These are phyloP conservation scores for Tethea ocularis DNA, from an alignment of 2,888 invertebrate species.

Conservation along the genomic window DNA sequence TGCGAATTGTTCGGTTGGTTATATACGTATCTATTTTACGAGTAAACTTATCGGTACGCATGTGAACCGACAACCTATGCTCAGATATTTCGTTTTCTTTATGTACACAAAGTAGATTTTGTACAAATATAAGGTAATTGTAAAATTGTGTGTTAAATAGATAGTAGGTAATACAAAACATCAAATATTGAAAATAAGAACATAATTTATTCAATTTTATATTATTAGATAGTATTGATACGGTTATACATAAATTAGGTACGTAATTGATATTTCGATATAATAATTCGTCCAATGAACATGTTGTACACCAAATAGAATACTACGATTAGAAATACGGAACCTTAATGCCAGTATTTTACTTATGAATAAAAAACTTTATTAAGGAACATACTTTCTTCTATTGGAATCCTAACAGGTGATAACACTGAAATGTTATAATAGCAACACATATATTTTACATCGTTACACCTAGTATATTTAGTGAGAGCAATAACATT, in stretches of 20 bases:
- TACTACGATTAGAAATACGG: slow-evolving; percentile 48
- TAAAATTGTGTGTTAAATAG: slow-evolving; percentile 55
- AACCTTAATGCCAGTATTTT: slow-evolving; percentile 75
- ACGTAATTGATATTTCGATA: slow-evolving; percentile 7
- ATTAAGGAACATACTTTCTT: slow-evolving; percentile 71
- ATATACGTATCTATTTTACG: background rate
- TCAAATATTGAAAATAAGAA: slow-evolving; percentile 65
- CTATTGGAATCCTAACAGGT: slow-evolving; percentile 41
- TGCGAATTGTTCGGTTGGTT: background rate
- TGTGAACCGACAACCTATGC: background rate
- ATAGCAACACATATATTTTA: slow-evolving; percentile 39
- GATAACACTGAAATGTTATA: slow-evolving; percentile 35
- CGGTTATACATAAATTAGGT: slow-evolving; percentile 5
- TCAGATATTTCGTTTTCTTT: background rate
- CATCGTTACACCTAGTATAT: slow-evolving; percentile 32
- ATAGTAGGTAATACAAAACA: slow-evolving; percentile 50
- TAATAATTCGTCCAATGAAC: slow-evolving; percentile 24
- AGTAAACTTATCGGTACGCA: background rate
- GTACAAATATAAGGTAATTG: slow-evolving; percentile 81
- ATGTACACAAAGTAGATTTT: slow-evolving; percentile 73
- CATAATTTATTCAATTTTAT: slow-evolving; percentile 31
- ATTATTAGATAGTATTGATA: background rate
- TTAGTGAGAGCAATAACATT: slow-evolving; percentile 37
- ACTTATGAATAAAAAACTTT: slow-evolving; percentile 75
- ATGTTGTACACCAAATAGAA: slow-evolving; percentile 33